A percentile compares a stretch with the other conserved stretches of the same genome.
Evolutionary conservation across 2,888 invertebrate genomes (phyloP).

Genomic region (Drosophila longiperda): DNA sequence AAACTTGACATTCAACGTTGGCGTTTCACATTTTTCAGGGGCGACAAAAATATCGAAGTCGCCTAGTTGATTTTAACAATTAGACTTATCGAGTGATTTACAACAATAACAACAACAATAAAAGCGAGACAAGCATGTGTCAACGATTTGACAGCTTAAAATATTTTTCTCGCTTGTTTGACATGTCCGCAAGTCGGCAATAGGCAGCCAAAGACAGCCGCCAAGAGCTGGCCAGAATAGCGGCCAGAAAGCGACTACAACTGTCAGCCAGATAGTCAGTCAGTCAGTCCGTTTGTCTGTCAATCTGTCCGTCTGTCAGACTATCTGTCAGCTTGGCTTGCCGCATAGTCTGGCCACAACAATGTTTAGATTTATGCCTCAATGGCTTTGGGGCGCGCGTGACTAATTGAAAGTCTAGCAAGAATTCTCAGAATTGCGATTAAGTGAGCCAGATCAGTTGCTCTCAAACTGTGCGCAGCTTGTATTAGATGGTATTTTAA

Average conservation of each 20-base stretch:
- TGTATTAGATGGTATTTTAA: not conserved
- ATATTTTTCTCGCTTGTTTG: slow-evolving; percentile 66
- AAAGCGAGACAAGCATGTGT: slow-evolving; percentile 67
- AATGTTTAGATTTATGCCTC: slow-evolving; percentile 77
- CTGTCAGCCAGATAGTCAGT: slow-evolving; percentile 43
- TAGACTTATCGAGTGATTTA: slow-evolving; percentile 80
- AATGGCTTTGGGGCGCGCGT: slow-evolving; percentile 70
- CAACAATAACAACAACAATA: slow-evolving; percentile 54
- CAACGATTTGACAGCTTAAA: slow-evolving; percentile 78
- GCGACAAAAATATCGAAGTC: slow-evolving; percentile 46
- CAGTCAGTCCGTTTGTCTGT: slow-evolving; percentile 44
- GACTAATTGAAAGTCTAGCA: slow-evolving; percentile 77
- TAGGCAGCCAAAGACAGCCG: slow-evolving; percentile 38
- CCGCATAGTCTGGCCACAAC: slow-evolving; percentile 54
- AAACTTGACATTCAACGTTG: slow-evolving; percentile 72
- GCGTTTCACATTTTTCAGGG: slow-evolving; percentile 41
- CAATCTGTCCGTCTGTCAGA: slow-evolving; percentile 35
- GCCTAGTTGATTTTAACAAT: slow-evolving; percentile 71
- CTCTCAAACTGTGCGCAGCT: slow-evolving; percentile 32
- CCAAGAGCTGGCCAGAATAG: slow-evolving; percentile 47
- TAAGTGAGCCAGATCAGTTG: slow-evolving; percentile 26
- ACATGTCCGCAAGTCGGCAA: slow-evolving; percentile 34
- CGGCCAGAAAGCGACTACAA: slow-evolving; percentile 41
- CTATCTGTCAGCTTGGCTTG: slow-evolving; percentile 44
- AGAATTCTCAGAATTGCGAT: slow-evolving; percentile 55